Conservation (phyloP, 2,797 vertebrate species). For the Labeo calbasu region DNA sequence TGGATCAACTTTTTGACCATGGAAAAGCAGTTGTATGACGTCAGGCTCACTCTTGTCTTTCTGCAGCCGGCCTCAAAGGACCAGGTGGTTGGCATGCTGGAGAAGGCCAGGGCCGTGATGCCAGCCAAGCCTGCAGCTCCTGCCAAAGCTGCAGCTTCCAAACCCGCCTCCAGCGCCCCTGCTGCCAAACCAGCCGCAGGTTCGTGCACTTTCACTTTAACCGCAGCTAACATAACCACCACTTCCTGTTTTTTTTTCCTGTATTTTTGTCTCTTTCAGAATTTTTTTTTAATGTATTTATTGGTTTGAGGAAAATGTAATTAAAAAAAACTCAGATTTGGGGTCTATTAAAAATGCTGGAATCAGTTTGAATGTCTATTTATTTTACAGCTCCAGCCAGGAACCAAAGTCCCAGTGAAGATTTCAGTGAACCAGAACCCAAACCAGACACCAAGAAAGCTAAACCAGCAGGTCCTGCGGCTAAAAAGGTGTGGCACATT, state of each 20-base stretch:
- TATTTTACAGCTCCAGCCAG: conserved; percentile 67
- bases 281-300: background rate
- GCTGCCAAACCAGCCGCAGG: conserved; percentile 75
- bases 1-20: background rate
- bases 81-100: conserved; percentile 90
- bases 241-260: background rate
- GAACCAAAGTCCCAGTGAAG: conserved; percentile 75
- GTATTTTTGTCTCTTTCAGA: too few relatives aligned
- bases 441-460: conserved; percentile 89
- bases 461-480: conserved; percentile 79
- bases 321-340: background rate
- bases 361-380: background rate
- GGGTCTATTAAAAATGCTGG: background rate
- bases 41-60: conserved; percentile 40
- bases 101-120: conserved; percentile 93
- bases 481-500: conserved; percentile 86
- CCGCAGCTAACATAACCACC: background rate
- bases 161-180: conserved; percentile 67
- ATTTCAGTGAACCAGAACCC: conserved; percentile 78
- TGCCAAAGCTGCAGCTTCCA: conserved; percentile 77
- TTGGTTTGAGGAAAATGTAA: background rate
- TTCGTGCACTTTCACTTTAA: conserved; percentile 60
- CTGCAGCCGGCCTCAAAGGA: conserved; percentile 93
- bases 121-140: conserved; percentile 88
- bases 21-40: conserved; percentile 18